phyloP scores from a whole-genome alignment of 64 coral and sea anemone genomes.

The Stichodactyla helianthus region DNA sequence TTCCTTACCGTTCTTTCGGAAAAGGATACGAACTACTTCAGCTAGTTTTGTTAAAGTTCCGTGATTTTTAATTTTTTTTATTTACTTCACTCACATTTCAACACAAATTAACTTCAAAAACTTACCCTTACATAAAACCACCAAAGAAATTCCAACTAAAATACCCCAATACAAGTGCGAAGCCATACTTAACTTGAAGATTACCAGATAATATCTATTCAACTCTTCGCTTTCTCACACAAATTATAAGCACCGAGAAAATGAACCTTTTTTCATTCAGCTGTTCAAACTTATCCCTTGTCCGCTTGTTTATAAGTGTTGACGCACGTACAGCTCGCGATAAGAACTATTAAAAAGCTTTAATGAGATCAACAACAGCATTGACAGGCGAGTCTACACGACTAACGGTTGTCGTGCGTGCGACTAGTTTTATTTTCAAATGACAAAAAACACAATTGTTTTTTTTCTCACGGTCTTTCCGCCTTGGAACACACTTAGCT shows the following conservation, averaged over 20 bases:
- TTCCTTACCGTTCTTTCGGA: no score
- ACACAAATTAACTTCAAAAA: neutral
- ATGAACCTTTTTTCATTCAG: neutral
- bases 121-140: neutral
- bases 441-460: neutral
- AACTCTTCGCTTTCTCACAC: neutral
- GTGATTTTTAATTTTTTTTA: no score
- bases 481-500: neutral
- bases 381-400: neutral
- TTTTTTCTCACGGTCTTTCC: neutral
- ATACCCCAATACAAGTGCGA: neutral
- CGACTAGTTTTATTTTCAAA: neutral
- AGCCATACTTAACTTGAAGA: neutral
- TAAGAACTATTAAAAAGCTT: neutral
- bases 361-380: neutral
- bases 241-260: neutral
- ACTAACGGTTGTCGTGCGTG: neutral
- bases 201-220: neutral
- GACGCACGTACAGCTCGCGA: neutral
- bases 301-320: neutral
- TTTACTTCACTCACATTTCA: no score
- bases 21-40: no score
- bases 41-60: no score
- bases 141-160: neutral
- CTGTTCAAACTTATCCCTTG: neutral